phyloP scores from a whole-genome alignment of 2,888 invertebrate species.

The Blastobasis adustella region DNA sequence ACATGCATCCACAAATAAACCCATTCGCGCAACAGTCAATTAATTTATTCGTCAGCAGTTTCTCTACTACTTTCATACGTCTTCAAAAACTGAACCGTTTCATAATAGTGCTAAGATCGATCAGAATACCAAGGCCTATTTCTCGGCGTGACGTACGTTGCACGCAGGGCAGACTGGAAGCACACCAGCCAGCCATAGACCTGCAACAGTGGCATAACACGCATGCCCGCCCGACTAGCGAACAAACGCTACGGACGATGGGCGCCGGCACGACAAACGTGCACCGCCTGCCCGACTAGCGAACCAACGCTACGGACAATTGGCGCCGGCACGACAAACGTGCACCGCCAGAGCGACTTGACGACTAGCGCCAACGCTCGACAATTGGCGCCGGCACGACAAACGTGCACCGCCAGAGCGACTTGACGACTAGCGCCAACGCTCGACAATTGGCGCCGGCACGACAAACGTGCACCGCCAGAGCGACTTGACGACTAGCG shows the following conservation, averaged over 20 bases:
- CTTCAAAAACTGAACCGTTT: no score
- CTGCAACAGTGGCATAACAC: neutral
- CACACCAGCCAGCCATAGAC: neutral
- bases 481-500: no score
- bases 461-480: no score
- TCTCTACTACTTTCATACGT: no score
- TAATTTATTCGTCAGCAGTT: no score
- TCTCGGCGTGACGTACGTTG: neutral
- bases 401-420: no score
- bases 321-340: no score
- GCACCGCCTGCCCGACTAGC: neutral
- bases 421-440: neutral
- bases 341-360: neutral
- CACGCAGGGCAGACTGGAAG: neutral
- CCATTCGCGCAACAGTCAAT: no score
- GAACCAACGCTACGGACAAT: neutral
- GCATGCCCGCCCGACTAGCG: neutral
- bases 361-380: neutral
- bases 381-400: no score
- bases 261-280: neutral
- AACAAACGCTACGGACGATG: neutral
- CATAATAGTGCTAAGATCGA: neutral
- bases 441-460: no score
- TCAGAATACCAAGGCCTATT: neutral
- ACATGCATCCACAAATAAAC: no score